Conservation (phyloP, 2,113 vertebrate genomes). For the Gavia stellata region DNA sequence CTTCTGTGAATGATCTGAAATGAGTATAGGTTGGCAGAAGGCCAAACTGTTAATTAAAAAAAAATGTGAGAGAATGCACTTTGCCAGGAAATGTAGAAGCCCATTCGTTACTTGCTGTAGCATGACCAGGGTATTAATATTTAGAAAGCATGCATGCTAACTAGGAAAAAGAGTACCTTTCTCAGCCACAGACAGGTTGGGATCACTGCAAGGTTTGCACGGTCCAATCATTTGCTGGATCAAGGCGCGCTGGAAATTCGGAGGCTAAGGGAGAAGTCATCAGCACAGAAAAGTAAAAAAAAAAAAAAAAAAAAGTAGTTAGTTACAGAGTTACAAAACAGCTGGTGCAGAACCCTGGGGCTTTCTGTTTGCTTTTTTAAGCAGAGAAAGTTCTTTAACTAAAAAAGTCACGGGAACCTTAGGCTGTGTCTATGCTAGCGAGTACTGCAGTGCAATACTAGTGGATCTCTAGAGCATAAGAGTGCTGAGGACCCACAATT, state of each 20-base stretch:
- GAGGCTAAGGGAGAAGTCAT: conserved; percentile 77
- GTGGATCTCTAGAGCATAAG: neutral
- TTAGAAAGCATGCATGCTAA: neutral
- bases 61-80: conserved; percentile 1
- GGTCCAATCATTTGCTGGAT: conserved; percentile 94
- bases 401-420: neutral
- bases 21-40: neutral
- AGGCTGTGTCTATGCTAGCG: neutral
- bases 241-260: conserved; percentile 92
- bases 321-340: neutral
- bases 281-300: conserved; percentile 1
- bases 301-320: neutral
- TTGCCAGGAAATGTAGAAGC: neutral
- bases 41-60: conserved; percentile 23
- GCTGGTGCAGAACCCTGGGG: neutral
- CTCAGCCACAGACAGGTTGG: conserved; percentile 89
- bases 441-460: neutral
- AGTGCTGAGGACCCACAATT: neutral
- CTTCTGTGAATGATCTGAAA: neutral
- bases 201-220: conserved; percentile 93
- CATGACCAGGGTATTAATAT: neutral
- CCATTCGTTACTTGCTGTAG: neutral
- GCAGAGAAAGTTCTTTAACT: neutral
- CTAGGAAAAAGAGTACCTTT: conserved; percentile 79
- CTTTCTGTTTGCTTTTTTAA: neutral